Evolutionary conservation across 2,113 vertebrate species (phyloP), one percentile per base, ranked within the genome.

Genomic region (Poecilia latipinna): DNA sequence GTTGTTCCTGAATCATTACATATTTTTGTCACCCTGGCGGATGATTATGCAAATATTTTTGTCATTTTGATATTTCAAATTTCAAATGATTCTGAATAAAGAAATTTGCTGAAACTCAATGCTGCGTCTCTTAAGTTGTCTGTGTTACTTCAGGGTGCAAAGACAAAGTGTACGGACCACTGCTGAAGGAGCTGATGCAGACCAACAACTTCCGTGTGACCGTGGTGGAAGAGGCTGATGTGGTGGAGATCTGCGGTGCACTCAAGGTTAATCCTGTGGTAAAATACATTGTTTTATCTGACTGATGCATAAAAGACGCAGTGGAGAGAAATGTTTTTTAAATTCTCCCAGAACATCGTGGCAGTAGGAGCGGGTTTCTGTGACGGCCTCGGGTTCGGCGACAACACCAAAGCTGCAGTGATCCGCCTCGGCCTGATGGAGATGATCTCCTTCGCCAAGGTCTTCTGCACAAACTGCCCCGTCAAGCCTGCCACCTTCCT

Each of bases 401-500:
- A 99, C 92, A 99, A 99, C 91, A 99, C 98, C 0, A 99, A 99
- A 90, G 98, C 98, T 0, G 98, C 96, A 0, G 97, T 99, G 86
- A 99, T 99, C 86, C 97, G 98, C 5, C 94, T 99, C 75, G 98
- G 98, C 1, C 92, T 99, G 80, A 97, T 97, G 97, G 98, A 99
- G 95, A 99, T 99, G 97, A 97, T 99, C 0, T 88, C 86, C 81
- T 99, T 99, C 0, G 92, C 97, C 82, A 96, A 92, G 74, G 35
- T 99, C 71, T 97, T 98, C 95, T 99, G 97, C 87, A 94, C 94
- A n/a, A 61, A 92, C 65, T 88, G 96, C 61, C 32, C 87, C 2
- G 96, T 98, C 85, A 94, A 92, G 75, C 74, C 92, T 0, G 87
- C 94, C 93, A 98, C 96, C 57, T 99, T 99, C 94, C 89, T 99